Conservation (phyloP, 2,797 vertebrate species). For the Buceros bicornis region DNA sequence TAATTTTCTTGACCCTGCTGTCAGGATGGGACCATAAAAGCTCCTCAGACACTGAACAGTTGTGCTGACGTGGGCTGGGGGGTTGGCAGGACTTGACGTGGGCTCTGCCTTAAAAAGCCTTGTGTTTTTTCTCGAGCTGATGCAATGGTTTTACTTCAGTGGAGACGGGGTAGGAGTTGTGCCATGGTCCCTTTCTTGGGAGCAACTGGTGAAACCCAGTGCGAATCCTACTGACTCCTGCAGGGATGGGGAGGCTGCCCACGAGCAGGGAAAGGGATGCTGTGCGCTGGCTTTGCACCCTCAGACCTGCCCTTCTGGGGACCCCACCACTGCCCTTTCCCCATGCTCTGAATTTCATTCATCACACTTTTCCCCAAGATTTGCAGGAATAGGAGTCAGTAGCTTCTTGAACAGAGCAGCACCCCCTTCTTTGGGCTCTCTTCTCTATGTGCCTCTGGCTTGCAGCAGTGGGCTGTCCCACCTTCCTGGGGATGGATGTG, state of each 20-base stretch:
- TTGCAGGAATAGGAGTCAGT: fast-evolving
- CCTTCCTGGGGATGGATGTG: fast-evolving
- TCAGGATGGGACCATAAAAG: not conserved
- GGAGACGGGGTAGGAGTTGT: fast-evolving
- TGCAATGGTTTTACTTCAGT: not conserved
- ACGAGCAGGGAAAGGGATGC: fast-evolving
- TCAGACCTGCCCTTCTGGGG: too few species aligned
- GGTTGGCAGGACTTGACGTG: not conserved
- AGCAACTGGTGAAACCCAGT: fast-evolving
- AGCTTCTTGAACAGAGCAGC: not conserved
- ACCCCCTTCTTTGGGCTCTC: not conserved
- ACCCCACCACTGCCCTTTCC: fast-evolving
- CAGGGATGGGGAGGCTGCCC: not conserved
- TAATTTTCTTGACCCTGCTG: not conserved
- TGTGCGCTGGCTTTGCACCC: fast-evolving
- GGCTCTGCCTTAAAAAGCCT: not conserved
- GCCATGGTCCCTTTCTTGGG: fast-evolving
- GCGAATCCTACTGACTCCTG: fast-evolving
- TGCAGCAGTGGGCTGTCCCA: fast-evolving
- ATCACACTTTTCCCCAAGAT: fast-evolving
- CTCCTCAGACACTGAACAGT: not conserved
- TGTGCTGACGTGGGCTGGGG: fast-evolving
- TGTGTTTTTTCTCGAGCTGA: not conserved
- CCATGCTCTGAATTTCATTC: not conserved
- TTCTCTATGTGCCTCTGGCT: fast-evolving